A percentile compares a stretch with the other conserved stretches of the same genome.
These are phyloP conservation scores for Polietes domitor DNA, from an alignment of 2,888 invertebrate species.

Conservation along the genomic window DNA sequence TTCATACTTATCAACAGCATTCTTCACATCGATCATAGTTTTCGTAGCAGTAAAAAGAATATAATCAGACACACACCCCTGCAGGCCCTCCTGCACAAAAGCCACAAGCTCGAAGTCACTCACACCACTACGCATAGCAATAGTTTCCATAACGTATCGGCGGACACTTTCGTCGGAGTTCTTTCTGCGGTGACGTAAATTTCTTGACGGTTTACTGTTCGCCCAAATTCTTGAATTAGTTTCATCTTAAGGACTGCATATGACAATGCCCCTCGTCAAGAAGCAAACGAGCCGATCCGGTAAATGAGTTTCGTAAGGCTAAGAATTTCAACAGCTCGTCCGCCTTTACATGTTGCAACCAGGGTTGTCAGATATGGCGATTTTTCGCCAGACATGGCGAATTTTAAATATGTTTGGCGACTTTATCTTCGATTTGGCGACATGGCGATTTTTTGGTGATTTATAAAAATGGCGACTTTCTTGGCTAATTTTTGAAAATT, in stretches of 20 bases:
- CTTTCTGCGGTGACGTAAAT: constrained; percentile 43
- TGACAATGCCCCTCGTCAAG: constrained; percentile 55
- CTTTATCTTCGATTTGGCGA: too few relatives aligned
- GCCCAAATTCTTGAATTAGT: constrained; percentile 44
- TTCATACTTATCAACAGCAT: constrained; percentile 38
- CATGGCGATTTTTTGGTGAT: too few relatives aligned
- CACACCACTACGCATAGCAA: constrained; percentile 52
- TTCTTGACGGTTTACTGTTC: constrained; percentile 53
- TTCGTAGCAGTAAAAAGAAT: constrained; percentile 35
- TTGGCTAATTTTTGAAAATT: too few relatives aligned
- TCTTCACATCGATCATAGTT: constrained; percentile 41
- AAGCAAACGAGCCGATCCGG: constrained; percentile 45
- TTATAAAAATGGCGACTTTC: too few relatives aligned
- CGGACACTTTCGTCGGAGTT: constrained; percentile 54
- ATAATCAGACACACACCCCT: constrained; percentile 49
- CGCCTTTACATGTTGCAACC: constrained; percentile 54
- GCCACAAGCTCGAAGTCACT: constrained; percentile 59
- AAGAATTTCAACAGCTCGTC: constrained; percentile 57
- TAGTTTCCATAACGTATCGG: constrained; percentile 58
- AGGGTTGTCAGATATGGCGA: too few relatives aligned
- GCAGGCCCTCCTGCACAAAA: constrained; percentile 58
- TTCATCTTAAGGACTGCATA: constrained; percentile 49
- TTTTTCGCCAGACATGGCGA: too few relatives aligned
- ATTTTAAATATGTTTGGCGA: too few relatives aligned
- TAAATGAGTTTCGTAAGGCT: constrained; percentile 55